Evolutionary conservation across 2,113 vertebrate genomes (phyloP).

Genomic region (Bos taurus): ARS-UCD2.0 NC_037329.1:94358001-94358500

Average conservation of each 20-base stretch:
- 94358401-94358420: slow-evolving; percentile 21
- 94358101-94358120: neutral
- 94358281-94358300: neutral
- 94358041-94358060: slow-evolving; percentile 49
- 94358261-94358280: neutral
- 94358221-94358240: slow-evolving; percentile 52
- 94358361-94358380: slow-evolving; percentile 31
- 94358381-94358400: slow-evolving; percentile 18
- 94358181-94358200: slow-evolving; percentile 66
- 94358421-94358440: slow-evolving; percentile 3
- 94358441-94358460: neutral
- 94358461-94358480: neutral
- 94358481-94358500: neutral
- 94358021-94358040: slow-evolving; percentile 45
- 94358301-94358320: slow-evolving; percentile 14
- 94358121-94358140: slow-evolving; percentile 52
- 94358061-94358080: slow-evolving; percentile 70
- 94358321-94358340: neutral
- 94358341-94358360: slow-evolving; percentile 2
- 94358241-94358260: slow-evolving; percentile 1
- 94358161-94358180: slow-evolving; percentile 69
- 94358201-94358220: neutral
- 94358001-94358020: slow-evolving; percentile 57
- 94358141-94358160: slow-evolving; percentile 68
- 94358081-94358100: slow-evolving; percentile 64